phyloP scores from a whole-genome alignment of 2,113 vertebrate genomes.

The Lathamus discolor region DNA sequence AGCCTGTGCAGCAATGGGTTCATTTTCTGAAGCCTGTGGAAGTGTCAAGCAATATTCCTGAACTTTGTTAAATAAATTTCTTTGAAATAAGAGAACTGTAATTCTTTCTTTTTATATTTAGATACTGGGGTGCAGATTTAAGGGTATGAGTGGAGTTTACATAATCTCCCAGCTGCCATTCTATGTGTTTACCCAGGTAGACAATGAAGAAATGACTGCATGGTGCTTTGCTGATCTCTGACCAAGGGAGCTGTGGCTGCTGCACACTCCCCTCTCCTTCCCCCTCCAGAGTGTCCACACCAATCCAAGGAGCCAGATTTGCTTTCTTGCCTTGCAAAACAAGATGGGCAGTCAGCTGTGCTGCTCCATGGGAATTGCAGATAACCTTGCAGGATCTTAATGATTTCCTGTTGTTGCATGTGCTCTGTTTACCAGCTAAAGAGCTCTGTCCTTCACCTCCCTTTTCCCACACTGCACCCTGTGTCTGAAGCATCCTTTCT shows the following conservation, averaged over 20 bases:
- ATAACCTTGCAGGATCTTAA: constrained; percentile 10
- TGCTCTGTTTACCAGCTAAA: constrained; percentile 49
- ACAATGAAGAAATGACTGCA: background rate
- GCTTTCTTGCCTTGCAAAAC: background rate
- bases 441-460: constrained; percentile 25
- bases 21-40: constrained; percentile 3
- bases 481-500: background rate
- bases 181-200: background rate
- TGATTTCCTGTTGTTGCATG: constrained; percentile 38
- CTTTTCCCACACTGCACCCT: constrained; percentile 18
- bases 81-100: background rate
- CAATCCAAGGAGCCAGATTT: background rate
- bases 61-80: constrained; percentile 60
- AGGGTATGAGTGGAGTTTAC: background rate
- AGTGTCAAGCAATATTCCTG: background rate
- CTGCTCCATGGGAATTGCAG: background rate
- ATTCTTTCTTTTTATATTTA: background rate
- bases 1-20: background rate
- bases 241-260: background rate
- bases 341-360: background rate
- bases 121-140: background rate
- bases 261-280: background rate
- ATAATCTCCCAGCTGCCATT: background rate
- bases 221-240: background rate
- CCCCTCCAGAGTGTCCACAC: background rate